These are phyloP conservation scores for Lagria hirta DNA, from an alignment of 2,888 invertebrate genomes.

Conservation along the genomic window DNA sequence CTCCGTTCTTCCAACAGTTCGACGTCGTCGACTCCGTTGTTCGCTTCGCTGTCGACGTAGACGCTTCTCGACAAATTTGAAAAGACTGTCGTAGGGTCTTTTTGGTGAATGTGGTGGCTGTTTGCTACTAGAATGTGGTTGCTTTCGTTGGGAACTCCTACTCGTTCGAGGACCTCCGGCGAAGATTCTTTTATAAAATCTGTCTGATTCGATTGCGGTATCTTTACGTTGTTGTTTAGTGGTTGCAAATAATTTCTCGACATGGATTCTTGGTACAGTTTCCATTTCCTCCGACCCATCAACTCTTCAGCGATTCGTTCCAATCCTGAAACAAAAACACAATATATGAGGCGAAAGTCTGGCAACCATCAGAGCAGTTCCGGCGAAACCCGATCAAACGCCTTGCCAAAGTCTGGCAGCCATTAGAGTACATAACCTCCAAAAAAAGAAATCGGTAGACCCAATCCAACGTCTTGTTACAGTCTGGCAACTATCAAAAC, in stretches of 20 bases:
- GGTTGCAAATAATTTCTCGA: slow-evolving; percentile 55
- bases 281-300: slow-evolving; percentile 96
- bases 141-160: slow-evolving; percentile 30
- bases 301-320: slow-evolving; percentile 96
- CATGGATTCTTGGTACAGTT: slow-evolving; percentile 81
- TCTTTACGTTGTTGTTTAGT: slow-evolving; percentile 54
- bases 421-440: no score
- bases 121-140: slow-evolving; percentile 30
- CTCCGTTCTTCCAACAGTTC: slow-evolving; percentile 36
- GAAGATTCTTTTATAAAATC: no score
- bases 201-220: no score
- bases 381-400: no score
- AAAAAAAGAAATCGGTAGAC: no score
- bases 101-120: slow-evolving; percentile 19
- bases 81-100: slow-evolving; percentile 13
- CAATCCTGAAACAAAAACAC: slow-evolving; percentile 68
- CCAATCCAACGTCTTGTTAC: no score
- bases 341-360: no score
- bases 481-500: no score
- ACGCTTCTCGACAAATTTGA: no score
- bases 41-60: slow-evolving; percentile 20
- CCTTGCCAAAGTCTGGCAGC: no score
- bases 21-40: slow-evolving; percentile 20
- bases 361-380: no score
- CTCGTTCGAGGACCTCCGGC: slow-evolving; percentile 32